These are phyloP conservation scores for Ispidina picta DNA, from an alignment of 2,797 vertebrate species.

Conservation along the genomic window DNA sequence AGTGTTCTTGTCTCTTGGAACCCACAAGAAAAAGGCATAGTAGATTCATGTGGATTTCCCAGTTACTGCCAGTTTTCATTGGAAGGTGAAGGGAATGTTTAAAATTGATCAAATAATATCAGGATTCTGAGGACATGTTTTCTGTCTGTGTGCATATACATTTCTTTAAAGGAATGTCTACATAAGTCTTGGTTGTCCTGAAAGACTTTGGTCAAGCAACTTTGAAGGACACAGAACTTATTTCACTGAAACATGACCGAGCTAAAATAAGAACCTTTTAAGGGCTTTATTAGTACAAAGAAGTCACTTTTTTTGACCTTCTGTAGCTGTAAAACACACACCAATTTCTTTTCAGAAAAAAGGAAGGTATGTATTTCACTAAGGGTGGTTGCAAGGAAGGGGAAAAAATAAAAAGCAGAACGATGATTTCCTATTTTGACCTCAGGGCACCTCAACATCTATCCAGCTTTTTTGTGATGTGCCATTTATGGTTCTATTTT, in stretches of 20 bases:
- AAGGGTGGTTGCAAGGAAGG: background rate
- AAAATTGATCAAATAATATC: background rate
- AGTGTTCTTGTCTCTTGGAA: background rate
- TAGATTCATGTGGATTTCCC: rapidly evolving
- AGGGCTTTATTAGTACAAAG: background rate
- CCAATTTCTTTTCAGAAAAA: background rate
- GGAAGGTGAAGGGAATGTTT: slow-evolving; percentile 8
- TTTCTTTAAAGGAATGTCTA: background rate
- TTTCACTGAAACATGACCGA: background rate
- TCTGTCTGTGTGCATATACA: background rate
- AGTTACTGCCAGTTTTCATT: background rate
- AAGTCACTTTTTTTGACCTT: background rate
- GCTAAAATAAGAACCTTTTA: background rate
- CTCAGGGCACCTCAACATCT: background rate
- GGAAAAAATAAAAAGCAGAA: background rate
- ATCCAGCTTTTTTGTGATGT: background rate
- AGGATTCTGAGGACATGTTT: background rate
- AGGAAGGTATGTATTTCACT: background rate
- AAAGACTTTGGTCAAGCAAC: background rate
- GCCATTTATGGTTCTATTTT: background rate
- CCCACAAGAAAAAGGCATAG: background rate
- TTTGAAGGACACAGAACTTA: background rate
- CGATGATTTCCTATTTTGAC: background rate
- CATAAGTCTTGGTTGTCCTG: background rate
- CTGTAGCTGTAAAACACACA: background rate